A percentile compares a stretch with the other conserved stretches of the same genome.
Evolutionary conservation across 1,140 invertebrate genomes (phyloP).

Genomic region (Hesperophylax magnus): DNA sequence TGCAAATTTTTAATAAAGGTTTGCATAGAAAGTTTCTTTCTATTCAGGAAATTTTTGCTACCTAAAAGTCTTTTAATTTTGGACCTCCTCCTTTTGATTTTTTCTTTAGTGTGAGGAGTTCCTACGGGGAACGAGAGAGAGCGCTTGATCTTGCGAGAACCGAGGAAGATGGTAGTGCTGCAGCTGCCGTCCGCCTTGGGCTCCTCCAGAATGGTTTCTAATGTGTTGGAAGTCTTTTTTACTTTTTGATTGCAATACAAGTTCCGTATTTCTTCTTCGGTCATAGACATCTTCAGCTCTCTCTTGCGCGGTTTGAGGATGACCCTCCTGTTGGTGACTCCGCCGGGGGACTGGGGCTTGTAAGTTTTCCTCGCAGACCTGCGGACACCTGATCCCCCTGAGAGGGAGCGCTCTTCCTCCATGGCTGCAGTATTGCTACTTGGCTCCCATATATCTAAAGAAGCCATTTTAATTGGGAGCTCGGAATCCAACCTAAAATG

Average conservation of each 20-base stretch:
- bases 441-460: slow-evolving; percentile 47
- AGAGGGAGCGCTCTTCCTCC: slow-evolving; percentile 17
- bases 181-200: slow-evolving; percentile 47
- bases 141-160: slow-evolving; percentile 51
- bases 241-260: slow-evolving; percentile 50
- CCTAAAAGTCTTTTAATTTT: slow-evolving; percentile 56
- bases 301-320: slow-evolving; percentile 52
- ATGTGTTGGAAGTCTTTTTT: slow-evolving; percentile 48
- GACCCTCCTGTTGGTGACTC: slow-evolving; percentile 51
- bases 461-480: slow-evolving; percentile 55
- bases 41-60: slow-evolving; percentile 53
- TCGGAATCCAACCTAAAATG: slow-evolving; percentile 50
- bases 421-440: background rate
- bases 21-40: slow-evolving; percentile 55
- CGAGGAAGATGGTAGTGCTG: slow-evolving; percentile 46
- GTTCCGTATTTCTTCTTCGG: slow-evolving; percentile 51
- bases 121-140: slow-evolving; percentile 49
- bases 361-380: slow-evolving; percentile 39
- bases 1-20: slow-evolving; percentile 52
- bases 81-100: slow-evolving; percentile 55
- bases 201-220: slow-evolving; percentile 56
- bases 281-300: slow-evolving; percentile 14
- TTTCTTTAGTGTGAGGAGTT: slow-evolving; percentile 48
- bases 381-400: background rate
- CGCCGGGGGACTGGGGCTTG: slow-evolving; percentile 12